Evolutionary conservation across 2,113 vertebrate species (phyloP).

Genomic region (Notiomystis cincta): DNA sequence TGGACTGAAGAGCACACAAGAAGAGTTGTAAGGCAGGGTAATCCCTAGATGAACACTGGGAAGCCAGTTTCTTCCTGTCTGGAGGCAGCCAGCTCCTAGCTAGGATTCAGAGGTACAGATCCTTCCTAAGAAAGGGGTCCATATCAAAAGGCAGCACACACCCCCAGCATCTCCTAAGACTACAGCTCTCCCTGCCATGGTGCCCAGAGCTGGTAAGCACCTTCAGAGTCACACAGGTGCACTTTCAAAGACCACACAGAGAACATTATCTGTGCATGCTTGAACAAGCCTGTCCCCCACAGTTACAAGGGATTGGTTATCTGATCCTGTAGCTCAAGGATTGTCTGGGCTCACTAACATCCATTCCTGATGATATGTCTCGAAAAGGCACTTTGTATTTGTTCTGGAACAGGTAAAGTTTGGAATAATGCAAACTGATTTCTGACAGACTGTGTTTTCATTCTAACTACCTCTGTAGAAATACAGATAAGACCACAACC

Average conservation of each 20-base stretch:
- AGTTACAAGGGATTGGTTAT: fast-evolving
- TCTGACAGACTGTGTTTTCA: neutral
- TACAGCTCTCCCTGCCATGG: fast-evolving
- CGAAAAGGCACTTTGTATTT: neutral
- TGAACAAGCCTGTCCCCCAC: neutral
- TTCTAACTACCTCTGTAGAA: neutral
- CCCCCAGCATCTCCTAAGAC: neutral
- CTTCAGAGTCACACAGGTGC: neutral
- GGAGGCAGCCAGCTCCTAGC: neutral
- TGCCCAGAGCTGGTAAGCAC: neutral
- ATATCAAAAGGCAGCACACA: neutral
- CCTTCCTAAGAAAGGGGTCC: fast-evolving
- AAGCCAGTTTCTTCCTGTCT: neutral
- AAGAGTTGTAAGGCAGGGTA: neutral
- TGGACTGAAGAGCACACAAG: neutral
- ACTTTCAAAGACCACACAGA: neutral
- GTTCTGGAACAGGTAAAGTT: neutral
- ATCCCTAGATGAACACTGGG: neutral
- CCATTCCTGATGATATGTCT: neutral
- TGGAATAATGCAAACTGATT: neutral
- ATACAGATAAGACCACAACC: neutral
- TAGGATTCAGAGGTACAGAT: neutral
- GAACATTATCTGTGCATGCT: neutral
- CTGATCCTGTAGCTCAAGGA: neutral
- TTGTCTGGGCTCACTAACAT: neutral